These are phyloP conservation scores for Colossoma macropomum DNA, from an alignment of 2,113 vertebrate genomes.

Conservation along the genomic window DNA sequence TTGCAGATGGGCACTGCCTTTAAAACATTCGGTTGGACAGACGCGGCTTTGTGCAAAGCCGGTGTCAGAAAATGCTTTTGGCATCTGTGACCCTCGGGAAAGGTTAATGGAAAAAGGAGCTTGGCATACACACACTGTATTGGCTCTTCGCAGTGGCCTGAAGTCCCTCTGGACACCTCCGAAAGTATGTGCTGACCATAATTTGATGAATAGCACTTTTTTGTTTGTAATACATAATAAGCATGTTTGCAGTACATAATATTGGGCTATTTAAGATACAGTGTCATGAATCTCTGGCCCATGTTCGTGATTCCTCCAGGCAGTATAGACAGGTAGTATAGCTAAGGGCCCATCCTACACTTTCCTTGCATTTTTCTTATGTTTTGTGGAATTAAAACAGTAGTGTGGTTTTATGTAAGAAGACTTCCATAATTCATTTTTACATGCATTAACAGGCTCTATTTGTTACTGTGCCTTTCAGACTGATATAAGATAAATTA, in stretches of 20 bases:
- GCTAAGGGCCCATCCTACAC: no score
- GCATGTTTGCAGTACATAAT: background rate
- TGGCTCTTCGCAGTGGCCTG: background rate
- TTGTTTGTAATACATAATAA: background rate
- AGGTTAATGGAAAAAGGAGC: background rate
- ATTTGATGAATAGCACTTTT: background rate
- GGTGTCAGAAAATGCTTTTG: conserved; percentile 30
- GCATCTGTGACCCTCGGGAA: conserved; percentile 23
- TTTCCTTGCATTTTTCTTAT: no score
- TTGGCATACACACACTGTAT: background rate
- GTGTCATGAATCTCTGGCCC: no score
- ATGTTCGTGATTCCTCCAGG: no score
- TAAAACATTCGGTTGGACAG: conserved; percentile 36
- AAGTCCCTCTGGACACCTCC: background rate
- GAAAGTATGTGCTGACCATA: background rate
- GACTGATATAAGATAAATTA: no score
- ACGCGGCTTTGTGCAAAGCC: conserved; percentile 29
- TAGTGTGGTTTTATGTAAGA: no score
- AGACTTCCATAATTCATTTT: no score
- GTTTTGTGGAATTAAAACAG: no score
- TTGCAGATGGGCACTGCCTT: conserved; percentile 65
- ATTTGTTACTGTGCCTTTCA: no score
- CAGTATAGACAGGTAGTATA: no score
- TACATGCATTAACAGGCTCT: no score
- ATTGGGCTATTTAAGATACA: no score